Conservation (phyloP, 1,140 invertebrate species). For the Temnothorax nylanderi region DNA sequence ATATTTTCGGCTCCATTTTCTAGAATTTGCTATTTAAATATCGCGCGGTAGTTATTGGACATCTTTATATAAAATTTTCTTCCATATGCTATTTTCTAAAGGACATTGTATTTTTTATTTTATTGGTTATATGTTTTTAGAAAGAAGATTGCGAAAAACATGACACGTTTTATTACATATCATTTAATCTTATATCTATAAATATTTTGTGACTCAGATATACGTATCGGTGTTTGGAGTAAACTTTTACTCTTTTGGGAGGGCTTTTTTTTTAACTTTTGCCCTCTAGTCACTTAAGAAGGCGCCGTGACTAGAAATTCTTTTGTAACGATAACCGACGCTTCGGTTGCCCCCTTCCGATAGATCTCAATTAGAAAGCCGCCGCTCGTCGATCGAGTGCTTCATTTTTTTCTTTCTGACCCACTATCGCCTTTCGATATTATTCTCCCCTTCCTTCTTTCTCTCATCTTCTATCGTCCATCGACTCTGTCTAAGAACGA, state of each 20-base stretch:
- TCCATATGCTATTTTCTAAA: background rate
- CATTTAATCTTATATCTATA: background rate
- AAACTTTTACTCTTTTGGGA: background rate
- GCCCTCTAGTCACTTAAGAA: background rate
- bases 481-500: slow-evolving; percentile 23
- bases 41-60: background rate
- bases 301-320: slow-evolving; percentile 1
- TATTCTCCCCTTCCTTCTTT: background rate
- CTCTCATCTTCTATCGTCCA: background rate
- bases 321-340: slow-evolving; percentile 45
- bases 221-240: background rate
- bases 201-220: background rate
- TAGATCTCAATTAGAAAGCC: slow-evolving; percentile 79
- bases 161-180: background rate
- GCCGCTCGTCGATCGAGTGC: slow-evolving; percentile 27
- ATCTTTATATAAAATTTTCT: background rate
- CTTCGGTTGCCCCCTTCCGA: slow-evolving; percentile 73
- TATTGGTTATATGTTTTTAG: background rate
- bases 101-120: background rate
- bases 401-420: slow-evolving; percentile 56
- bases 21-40: background rate
- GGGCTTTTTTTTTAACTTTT: background rate
- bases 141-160: background rate
- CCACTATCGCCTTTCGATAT: slow-evolving; percentile 31
- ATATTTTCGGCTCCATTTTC: background rate